Evolutionary conservation across 37 sponge, comb jelly and placozoan species (phyloP).

Genomic region (Crambe crambe): DNA sequence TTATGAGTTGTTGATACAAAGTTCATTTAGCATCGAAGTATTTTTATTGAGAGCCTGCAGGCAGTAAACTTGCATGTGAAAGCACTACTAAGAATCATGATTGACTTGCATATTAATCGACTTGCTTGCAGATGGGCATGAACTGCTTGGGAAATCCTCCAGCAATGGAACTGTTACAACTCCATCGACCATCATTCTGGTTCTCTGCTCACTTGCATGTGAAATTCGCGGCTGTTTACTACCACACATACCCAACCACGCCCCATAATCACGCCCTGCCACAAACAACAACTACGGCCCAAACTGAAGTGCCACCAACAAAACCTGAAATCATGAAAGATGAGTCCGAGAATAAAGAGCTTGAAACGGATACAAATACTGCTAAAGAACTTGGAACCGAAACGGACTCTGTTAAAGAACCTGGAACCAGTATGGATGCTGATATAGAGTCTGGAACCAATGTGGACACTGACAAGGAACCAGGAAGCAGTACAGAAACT

Average conservation of each 20-base stretch:
- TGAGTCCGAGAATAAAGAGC: background rate
- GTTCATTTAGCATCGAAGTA: no score
- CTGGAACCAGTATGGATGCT: background rate
- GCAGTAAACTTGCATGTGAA: no score
- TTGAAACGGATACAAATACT: background rate
- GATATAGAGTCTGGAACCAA: background rate
- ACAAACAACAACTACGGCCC: background rate
- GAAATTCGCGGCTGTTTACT: conserved; percentile 85
- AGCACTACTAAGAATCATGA: no score
- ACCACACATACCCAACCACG: conserved; percentile 34
- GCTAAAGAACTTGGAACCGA: background rate
- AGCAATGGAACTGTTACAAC: conserved; percentile 77
- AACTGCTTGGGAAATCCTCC: conserved; percentile 81
- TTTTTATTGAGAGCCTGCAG: no score
- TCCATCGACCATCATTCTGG: conserved; percentile 82
- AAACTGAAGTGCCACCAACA: background rate
- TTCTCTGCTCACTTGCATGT: conserved; percentile 96
- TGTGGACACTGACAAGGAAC: background rate
- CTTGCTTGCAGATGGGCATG: conserved; percentile 55
- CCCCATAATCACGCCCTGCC: background rate
- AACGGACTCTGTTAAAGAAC: background rate
- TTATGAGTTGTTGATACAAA: no score
- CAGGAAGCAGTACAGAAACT: no score
- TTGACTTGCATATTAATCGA: no score
- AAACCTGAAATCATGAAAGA: background rate